These are phyloP conservation scores for Salvator merianae DNA, from an alignment of 2,113 vertebrate genomes.

Conservation along the genomic window DNA sequence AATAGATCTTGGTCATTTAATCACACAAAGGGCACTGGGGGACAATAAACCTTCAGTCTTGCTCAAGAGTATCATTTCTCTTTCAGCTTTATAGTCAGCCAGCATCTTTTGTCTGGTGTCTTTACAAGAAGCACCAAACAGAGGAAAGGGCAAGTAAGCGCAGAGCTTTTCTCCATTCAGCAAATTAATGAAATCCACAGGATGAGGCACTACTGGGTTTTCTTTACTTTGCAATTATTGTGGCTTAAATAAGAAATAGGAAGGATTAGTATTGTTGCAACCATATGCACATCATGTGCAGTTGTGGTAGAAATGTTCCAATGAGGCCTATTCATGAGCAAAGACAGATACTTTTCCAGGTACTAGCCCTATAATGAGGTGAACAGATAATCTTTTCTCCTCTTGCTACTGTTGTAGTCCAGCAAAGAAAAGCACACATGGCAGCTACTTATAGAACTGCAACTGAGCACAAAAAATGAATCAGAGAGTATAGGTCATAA, in stretches of 20 bases:
- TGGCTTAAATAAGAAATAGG: neutral
- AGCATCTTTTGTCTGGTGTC: neutral
- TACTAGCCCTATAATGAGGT: neutral
- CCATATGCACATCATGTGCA: neutral
- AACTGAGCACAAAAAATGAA: neutral
- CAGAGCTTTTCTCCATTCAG: neutral
- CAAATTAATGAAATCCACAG: neutral
- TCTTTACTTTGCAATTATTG: neutral
- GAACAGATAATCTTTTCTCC: neutral
- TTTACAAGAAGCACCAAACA: neutral
- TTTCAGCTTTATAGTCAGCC: neutral
- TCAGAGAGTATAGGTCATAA: neutral
- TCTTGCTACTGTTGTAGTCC: neutral
- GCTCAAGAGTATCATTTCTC: neutral
- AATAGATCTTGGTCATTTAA: neutral
- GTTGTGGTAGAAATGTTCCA: neutral
- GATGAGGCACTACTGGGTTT: neutral
- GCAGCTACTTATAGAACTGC: neutral
- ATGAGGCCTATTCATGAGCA: neutral
- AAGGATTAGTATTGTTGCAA: neutral
- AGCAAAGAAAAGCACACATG: neutral
- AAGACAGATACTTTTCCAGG: neutral
- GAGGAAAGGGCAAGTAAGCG: neutral
- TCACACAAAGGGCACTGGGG: fast-evolving
- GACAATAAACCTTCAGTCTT: constrained; percentile 2